These are phyloP conservation scores for Simalia tracyae DNA, from an alignment of 2,797 vertebrate species.

Conservation along the genomic window DNA sequence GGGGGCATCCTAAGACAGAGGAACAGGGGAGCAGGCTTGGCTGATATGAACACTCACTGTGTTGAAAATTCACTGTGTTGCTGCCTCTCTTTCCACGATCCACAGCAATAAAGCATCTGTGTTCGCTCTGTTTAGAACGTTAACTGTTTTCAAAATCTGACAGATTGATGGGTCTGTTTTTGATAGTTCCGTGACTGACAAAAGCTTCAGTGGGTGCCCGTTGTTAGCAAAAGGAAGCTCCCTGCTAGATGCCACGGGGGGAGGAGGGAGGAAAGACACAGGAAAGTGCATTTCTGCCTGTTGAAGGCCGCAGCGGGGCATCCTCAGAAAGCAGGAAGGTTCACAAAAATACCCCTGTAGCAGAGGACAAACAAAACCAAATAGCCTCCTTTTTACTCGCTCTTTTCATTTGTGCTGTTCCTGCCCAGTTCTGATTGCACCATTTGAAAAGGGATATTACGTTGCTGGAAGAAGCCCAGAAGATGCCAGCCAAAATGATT, in stretches of 20 bases:
- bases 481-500: neutral
- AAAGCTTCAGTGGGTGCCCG: neutral
- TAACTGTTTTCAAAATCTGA: neutral
- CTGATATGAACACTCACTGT: neutral
- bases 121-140: neutral
- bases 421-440: neutral
- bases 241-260: neutral
- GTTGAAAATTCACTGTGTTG: neutral
- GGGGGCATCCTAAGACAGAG: neutral
- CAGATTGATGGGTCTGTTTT: neutral
- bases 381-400: neutral
- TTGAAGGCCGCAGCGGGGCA: neutral
- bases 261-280: neutral
- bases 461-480: neutral
- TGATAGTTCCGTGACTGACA: neutral
- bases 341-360: neutral
- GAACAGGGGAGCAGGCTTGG: neutral
- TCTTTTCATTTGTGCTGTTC: neutral
- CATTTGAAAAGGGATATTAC: neutral
- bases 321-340: neutral
- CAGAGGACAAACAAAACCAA: neutral
- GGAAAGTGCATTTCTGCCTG: neutral
- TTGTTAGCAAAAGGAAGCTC: neutral
- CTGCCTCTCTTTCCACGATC: neutral
- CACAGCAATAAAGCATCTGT: conserved; percentile 13